phyloP scores from a whole-genome alignment of 2,888 invertebrate species.

The Drosophila recens region DNA sequence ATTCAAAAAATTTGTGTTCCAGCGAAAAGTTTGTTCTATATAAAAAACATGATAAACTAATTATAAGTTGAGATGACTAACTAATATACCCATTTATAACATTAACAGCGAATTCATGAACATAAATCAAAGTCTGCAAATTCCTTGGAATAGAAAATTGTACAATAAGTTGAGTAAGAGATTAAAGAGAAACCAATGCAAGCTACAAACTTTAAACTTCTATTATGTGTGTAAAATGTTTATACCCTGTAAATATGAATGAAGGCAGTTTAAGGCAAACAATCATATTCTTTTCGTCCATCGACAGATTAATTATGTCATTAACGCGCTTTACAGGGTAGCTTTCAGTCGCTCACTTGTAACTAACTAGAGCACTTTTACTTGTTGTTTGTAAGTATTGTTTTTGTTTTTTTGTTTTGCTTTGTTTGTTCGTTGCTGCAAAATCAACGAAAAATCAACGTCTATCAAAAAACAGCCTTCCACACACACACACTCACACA shows the following conservation, averaged over 20 bases:
- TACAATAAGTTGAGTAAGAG: slow-evolving; percentile 5
- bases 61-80: background rate
- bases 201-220: background rate
- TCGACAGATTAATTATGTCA: background rate
- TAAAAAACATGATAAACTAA: background rate
- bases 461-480: slow-evolving; percentile 24
- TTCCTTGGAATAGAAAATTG: background rate
- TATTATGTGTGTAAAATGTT: no score
- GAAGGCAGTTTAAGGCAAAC: background rate
- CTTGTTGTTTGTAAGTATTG: background rate
- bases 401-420: slow-evolving; percentile 1
- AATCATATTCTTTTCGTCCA: no score
- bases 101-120: background rate
- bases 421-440: slow-evolving; percentile 7
- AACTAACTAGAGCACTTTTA: slow-evolving; percentile 8
- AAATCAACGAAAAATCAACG: slow-evolving; percentile 17
- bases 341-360: background rate
- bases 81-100: background rate
- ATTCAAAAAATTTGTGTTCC: no score
- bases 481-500: slow-evolving; percentile 3
- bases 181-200: slow-evolving; percentile 3
- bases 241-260: background rate
- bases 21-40: no score
- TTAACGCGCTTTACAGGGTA: slow-evolving; percentile 4
- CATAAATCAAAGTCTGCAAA: background rate